Conservation (phyloP, 2,888 invertebrate genomes). For the Marronus borbonicus region DNA sequence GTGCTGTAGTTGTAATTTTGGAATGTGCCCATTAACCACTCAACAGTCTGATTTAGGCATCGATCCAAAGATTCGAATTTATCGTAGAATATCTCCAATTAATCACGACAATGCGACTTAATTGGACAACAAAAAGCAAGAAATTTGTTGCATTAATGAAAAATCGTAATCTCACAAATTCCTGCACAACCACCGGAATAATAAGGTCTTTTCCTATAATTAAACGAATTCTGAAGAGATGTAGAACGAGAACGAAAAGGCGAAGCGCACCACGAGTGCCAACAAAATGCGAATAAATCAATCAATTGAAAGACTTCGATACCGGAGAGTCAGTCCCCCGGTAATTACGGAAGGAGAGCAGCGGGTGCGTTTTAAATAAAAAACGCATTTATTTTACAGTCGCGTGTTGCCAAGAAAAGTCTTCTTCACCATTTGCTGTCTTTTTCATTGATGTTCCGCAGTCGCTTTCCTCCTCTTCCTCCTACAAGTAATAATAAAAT, state of each 20-base stretch:
- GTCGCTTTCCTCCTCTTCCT: constrained; percentile 2
- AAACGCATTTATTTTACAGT: constrained; percentile 39
- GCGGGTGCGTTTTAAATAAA: constrained; percentile 35
- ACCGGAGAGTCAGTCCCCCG: neutral
- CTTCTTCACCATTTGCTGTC: constrained; percentile 29
- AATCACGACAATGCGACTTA: neutral
- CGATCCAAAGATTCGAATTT: neutral
- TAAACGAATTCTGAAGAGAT: constrained; percentile 29
- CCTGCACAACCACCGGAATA: neutral
- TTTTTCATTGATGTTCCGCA: constrained; percentile 22
- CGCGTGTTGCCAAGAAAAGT: constrained; percentile 21
- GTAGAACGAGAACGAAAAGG: neutral
- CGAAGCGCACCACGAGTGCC: neutral
- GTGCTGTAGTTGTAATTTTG: no score
- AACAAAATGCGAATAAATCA: constrained; percentile 36
- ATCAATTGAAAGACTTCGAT: constrained; percentile 37
- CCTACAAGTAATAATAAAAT: constrained; percentile 38
- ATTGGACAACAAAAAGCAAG: neutral
- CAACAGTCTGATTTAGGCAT: no score
- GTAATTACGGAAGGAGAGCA: constrained; percentile 32
- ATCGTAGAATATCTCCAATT: neutral
- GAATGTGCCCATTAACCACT: no score
- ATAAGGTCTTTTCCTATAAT: constrained; percentile 39
- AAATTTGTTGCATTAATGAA: constrained; percentile 18
- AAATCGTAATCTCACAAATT: constrained; percentile 28